phyloP scores from a whole-genome alignment of 2,113 vertebrate species.

The Alexandromys fortis region DNA sequence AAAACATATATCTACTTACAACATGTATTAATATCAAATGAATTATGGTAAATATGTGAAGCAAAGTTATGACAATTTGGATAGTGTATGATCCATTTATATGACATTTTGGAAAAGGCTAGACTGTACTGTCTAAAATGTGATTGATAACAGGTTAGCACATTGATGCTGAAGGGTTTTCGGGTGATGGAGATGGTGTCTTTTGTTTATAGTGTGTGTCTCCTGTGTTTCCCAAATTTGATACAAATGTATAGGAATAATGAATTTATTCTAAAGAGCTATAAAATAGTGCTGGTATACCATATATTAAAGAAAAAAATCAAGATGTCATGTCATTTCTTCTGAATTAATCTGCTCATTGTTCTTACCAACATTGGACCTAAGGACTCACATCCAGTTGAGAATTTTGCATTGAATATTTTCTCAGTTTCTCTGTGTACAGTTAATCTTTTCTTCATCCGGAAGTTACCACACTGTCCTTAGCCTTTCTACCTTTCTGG shows the following conservation, averaged over 20 bases:
- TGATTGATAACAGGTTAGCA: background rate
- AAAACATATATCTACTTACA: background rate
- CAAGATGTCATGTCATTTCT: background rate
- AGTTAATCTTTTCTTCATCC: background rate
- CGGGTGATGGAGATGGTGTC: background rate
- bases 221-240: background rate
- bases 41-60: slow-evolving; percentile 3
- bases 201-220: background rate
- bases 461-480: background rate
- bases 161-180: background rate
- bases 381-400: background rate
- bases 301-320: slow-evolving; percentile 12
- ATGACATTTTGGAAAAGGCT: background rate
- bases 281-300: background rate
- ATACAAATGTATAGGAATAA: background rate
- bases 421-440: background rate
- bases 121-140: background rate
- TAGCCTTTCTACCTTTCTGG: background rate
- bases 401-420: slow-evolving; percentile 39
- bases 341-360: slow-evolving; percentile 47
- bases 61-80: background rate
- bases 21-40: background rate
- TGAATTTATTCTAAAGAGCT: background rate
- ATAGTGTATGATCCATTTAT: background rate
- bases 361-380: background rate